Base-by-base conservation (phyloP, 2,113 vertebrate species). In the Oreochromis tanganicae region DNA sequence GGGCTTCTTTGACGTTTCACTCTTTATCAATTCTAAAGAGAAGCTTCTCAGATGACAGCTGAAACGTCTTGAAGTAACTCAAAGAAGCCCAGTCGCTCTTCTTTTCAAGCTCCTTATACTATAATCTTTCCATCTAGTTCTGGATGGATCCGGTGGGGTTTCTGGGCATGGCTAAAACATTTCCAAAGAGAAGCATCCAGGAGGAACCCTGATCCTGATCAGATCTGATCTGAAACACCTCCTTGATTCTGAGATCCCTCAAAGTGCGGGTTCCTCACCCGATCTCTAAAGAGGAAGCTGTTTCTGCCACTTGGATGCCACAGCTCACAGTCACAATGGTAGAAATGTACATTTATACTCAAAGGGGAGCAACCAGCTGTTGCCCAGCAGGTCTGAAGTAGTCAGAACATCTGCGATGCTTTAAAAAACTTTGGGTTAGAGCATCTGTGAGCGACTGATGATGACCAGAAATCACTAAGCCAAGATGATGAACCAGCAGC, bases 201-300 rank as follows among this genome's bases (percentile, higher is more conserved):
- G 61, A 36, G 29, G 0, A 36, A 0, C 32, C 59, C 32, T 63
- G 57, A n/a, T 21, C 52, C 19, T 54, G 54, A 56, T 56, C 54
- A 24, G 54, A 13, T 24, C 21, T 3, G 17, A 0, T 59, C 61
- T 66, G 19, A 38, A 38, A 36, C 17, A 66, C 32, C 61, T 34
- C 9, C 16, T 21, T 66, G 19, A 21, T 5, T 13, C 61, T 38
- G 61, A 66, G 61, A 36, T 12, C 61, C 61, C 29, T 36, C 32
- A 34, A 63, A n/a, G 59, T 63, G 34, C 19, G 3, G 34, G 61
- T 66, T 66, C 61, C 19, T 66, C 61, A 1, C 6, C 34, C 7
- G 5, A 0, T 66, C 32, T 66, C 61, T 66, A 0, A 3, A n/a
- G 32, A 66, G 21, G 24, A 57, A 27, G 34, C 63, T 1, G 19